These are phyloP conservation scores for Macquaria ambigua DNA, from an alignment of 2,113 vertebrate genomes.

Conservation along the genomic window DNA sequence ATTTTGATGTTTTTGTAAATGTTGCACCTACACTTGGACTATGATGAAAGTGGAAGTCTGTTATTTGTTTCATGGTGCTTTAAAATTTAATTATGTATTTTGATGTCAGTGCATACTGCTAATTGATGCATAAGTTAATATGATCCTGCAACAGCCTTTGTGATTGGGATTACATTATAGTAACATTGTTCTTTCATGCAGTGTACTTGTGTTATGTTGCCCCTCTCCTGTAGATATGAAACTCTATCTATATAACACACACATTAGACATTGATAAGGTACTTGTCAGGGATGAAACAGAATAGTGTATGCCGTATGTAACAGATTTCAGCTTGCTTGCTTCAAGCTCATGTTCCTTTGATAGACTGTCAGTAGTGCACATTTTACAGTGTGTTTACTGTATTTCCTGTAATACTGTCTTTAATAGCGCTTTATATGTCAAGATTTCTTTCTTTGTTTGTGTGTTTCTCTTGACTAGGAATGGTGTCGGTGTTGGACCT, in stretches of 20 bases:
- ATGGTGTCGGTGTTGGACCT: constrained; percentile 99
- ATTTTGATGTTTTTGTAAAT: background rate
- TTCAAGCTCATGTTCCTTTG: background rate
- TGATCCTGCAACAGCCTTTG: background rate
- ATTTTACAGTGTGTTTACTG: background rate
- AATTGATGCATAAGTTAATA: background rate
- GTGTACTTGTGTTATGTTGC: no score
- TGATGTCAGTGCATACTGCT: background rate
- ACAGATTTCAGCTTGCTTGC: background rate
- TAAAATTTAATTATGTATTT: background rate
- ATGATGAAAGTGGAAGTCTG: background rate
- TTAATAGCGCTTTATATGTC: background rate
- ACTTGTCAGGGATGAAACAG: background rate
- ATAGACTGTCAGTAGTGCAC: background rate
- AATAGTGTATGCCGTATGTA: background rate
- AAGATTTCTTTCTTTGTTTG: background rate
- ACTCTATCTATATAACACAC: background rate
- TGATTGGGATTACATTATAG: background rate
- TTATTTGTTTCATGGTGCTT: background rate
- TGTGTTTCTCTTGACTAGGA: constrained; percentile 80
- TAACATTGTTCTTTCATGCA: background rate
- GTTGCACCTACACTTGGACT: background rate
- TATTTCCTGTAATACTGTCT: background rate
- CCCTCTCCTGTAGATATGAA: background rate
- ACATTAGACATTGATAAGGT: background rate